Base-by-base conservation (phyloP, 2,797 vertebrate species). In the Streptopelia turtur region DNA sequence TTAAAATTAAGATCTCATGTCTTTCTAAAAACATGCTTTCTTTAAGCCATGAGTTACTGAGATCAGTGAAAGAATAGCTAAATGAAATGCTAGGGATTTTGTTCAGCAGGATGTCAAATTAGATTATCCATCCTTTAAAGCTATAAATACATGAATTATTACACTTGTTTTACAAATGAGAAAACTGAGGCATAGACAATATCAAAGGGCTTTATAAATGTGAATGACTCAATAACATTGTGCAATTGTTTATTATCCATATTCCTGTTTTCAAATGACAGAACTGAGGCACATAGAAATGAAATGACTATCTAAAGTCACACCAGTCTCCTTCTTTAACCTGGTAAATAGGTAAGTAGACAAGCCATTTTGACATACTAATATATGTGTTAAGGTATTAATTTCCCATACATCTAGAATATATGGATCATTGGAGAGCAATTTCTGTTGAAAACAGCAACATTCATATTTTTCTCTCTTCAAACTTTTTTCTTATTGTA, bases 61-160 rank as follows among this genome's bases (percentile, higher is more conserved):
- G 88, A 77, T 82, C 3, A 21, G 83, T 35, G 45, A 88, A 75
- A 75, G 64, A 92, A 90, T 9, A 82, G 59, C 88, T 93, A 93
- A 90, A 95, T 93, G 80, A 93, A 96, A 96, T 92, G 71, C 78
- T 75, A 72, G 57, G 55, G 75, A 87, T 93, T 96, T 92, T 94
- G 71, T 93, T 96, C 88, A 5, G 7, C 81, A 59, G 94, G 95
- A 83, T 95, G 93, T 89, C 92, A 94, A 96, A 94, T 95, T 95
- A 93, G 93, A 87, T 95, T 96, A 96, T 80, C 95, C 79, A 61
- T 87, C 86, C 86, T 97, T 95, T 92, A 96, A 94, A 96, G 75
- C 93, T 81, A 97, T 96, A 96, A 97, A 93, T 94, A 96, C 21
- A 52, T 85, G 95, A 95, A 95, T 96, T 95, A 97, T 97, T 96